phyloP scores from a whole-genome alignment of 1,140 invertebrate genomes.

The Ladona fulva region DNA sequence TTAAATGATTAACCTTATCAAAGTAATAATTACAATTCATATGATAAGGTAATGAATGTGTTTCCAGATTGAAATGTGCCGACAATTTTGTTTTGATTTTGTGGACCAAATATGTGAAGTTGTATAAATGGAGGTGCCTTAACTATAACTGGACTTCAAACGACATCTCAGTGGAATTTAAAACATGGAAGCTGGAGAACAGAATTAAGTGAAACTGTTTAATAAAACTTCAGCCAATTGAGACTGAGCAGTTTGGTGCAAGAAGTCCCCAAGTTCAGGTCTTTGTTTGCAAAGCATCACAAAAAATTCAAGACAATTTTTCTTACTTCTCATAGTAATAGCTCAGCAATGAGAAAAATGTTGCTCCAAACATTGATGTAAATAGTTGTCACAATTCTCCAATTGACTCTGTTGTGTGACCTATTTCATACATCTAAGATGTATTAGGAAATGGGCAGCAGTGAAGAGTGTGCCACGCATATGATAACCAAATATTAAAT shows the following conservation, averaged over 20 bases:
- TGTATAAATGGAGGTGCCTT: constrained; percentile 15
- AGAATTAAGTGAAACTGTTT: background rate
- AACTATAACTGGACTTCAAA: constrained; percentile 14
- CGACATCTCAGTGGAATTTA: constrained; percentile 6
- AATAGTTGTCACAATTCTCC: background rate
- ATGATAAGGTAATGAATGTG: constrained; percentile 6
- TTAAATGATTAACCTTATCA: background rate
- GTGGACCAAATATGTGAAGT: constrained; percentile 16
- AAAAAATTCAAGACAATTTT: background rate
- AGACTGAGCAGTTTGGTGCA: constrained; percentile 13
- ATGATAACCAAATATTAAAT: background rate
- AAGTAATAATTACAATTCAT: background rate
- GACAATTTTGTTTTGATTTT: constrained; percentile 12
- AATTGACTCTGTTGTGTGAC: background rate
- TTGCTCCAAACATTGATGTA: background rate
- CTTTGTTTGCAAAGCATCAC: background rate
- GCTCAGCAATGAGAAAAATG: background rate
- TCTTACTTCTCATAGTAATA: background rate
- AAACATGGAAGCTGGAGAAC: background rate
- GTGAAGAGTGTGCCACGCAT: background rate
- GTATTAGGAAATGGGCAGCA: background rate
- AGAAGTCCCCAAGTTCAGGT: constrained; percentile 13
- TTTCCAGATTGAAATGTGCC: constrained; percentile 5
- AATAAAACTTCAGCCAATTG: background rate
- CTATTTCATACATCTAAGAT: background rate